Percentiles rank a stretch among this genome's conserved stretches.
Evolutionary conservation across 2,797 vertebrate species (phyloP).

Genomic region (Clarias pachynema): DNA sequence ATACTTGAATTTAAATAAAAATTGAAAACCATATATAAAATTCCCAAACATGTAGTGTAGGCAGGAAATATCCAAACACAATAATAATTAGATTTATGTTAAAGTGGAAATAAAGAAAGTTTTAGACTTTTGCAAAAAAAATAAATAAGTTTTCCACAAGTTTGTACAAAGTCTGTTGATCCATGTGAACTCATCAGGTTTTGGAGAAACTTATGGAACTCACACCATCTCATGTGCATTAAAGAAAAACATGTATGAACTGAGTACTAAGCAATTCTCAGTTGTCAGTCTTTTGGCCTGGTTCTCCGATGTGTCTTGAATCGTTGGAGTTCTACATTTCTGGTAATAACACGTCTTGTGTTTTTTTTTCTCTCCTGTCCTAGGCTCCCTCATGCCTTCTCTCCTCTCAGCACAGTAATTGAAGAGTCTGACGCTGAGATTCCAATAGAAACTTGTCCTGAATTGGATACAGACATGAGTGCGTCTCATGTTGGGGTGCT

Average conservation of each 20-base stretch:
- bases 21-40: neutral
- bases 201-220: neutral
- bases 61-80: neutral
- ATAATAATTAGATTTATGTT: neutral
- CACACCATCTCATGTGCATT: neutral
- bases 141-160: neutral
- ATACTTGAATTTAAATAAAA: neutral
- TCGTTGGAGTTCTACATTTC: neutral
- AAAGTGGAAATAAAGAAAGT: neutral
- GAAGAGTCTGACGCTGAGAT: constrained; percentile 43
- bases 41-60: neutral
- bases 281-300: neutral
- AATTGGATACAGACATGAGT: constrained; percentile 61
- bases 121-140: neutral
- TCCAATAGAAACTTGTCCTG: constrained; percentile 24
- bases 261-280: neutral
- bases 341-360: neutral
- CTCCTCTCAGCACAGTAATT: constrained; percentile 16
- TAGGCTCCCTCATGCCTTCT: constrained; percentile 54
- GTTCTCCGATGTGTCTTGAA: neutral
- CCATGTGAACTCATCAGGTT: neutral
- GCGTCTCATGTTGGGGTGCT: constrained; percentile 59
- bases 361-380: neutral
- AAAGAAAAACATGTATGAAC: neutral
- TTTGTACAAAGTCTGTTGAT: too few relatives aligned